Percentiles rank a stretch among this genome's conserved stretches.
These are phyloP conservation scores for Pyrrhosoma nymphula DNA, from an alignment of 2,888 invertebrate species.

Conservation along the genomic window DNA sequence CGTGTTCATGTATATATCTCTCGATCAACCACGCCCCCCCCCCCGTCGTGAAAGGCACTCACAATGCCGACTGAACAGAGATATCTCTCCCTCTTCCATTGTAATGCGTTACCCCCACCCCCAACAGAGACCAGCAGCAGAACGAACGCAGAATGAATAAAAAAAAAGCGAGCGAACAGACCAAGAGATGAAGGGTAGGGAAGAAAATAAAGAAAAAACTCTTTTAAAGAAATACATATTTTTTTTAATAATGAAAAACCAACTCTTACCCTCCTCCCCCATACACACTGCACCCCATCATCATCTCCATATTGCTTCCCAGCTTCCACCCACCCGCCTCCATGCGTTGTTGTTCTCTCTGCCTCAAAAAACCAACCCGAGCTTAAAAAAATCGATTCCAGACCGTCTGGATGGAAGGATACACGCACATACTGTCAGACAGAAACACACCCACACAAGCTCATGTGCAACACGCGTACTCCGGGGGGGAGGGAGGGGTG, in stretches of 20 bases:
- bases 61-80: too few relatives aligned
- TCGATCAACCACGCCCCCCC: too few relatives aligned
- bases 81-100: too few relatives aligned
- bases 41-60: too few relatives aligned
- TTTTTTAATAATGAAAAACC: not conserved
- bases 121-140: not conserved
- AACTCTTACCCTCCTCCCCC: not conserved
- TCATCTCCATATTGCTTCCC: not conserved
- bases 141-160: not conserved
- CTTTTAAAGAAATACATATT: not conserved
- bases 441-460: not conserved
- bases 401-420: conserved; percentile 35
- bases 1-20: too few relatives aligned
- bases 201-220: not conserved
- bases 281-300: not conserved
- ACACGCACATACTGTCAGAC: not conserved
- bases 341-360: not conserved
- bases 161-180: not conserved
- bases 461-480: not conserved
- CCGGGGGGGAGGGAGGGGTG: not conserved
- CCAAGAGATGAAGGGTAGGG: not conserved
- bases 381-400: conserved; percentile 21
- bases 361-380: not conserved
- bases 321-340: not conserved
- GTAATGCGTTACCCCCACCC: too few relatives aligned